Evolutionary conservation across 2,113 vertebrate genomes (phyloP), one percentile per base, ranked within the genome.

Genomic region (Oreocharis arfaki): DNA sequence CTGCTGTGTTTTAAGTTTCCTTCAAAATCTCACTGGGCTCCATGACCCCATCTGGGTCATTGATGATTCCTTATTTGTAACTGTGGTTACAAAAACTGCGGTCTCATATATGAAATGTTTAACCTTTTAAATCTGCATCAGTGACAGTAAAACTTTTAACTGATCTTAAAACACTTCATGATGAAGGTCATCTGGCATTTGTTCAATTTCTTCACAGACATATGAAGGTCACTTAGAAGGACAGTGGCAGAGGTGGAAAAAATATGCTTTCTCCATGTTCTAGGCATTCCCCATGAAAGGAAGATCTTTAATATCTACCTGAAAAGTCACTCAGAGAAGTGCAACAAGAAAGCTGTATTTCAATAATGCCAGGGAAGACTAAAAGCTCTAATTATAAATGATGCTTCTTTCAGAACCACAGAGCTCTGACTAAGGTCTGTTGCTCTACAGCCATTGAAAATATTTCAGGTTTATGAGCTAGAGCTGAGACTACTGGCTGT

Each of bases 401-500:
- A 86, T 78, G 13, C 19, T 90, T 89, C 77, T 86, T 76, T 65
- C 70, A 89, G 32, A 91, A 50, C 22, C n/a, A 21, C n/a, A 35
- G 73, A 61, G 41, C 60, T 88, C 74, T 68, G 32, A 68, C 56
- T 85, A 93, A 86, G 32, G 65, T 16, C 89, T 89, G 37, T 65
- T 91, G 64, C 84, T 70, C 53, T 27, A 82, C 10, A 83, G 21
- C 14, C 30, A 1, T 44, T 73, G 73, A 92, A 95, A 91, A 96
- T 96, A 90, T 96, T 95, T 96, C 87, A 94, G 50, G 82, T 95
- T 96, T 97, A 96, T 94, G 96, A 95, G 89, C 79, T 95, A 61
- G 35, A 94, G 73, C 64, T 89, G 39, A 95, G 55, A 82, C 50
- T 93, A 65, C 69, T 82, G 81, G 76, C 84, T 87, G 84, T 70